A percentile compares a stretch with the other conserved stretches of the same genome.
Evolutionary conservation across 2,888 invertebrate genomes (phyloP).

Genomic region (Pristionchus exspectatus): DNA sequence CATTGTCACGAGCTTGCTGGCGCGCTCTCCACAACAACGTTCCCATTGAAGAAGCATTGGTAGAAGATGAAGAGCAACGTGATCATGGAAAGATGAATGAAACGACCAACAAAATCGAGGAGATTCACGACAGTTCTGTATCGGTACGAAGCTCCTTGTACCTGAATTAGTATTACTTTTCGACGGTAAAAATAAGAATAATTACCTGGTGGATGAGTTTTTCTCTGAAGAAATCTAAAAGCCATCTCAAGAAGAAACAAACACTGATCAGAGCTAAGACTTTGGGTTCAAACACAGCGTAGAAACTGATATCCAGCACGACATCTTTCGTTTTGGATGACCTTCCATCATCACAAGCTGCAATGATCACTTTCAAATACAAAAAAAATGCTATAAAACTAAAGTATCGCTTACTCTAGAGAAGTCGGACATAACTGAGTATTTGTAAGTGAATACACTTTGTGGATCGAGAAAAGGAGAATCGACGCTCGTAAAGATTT

Average conservation of each 20-base stretch:
- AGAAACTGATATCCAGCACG: background rate
- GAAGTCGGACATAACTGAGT: background rate
- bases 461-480: background rate
- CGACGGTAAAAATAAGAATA: background rate
- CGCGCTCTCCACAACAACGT: background rate
- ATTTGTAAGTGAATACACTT: background rate
- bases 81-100: background rate
- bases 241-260: background rate
- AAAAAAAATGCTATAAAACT: background rate
- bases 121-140: background rate
- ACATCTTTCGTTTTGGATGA: background rate
- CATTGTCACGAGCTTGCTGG: background rate
- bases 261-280: background rate
- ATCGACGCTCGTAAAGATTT: background rate
- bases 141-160: background rate
- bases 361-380: background rate
- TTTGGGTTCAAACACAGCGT: background rate
- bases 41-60: background rate
- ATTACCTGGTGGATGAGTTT: background rate
- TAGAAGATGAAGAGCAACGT: background rate
- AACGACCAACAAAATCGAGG: background rate
- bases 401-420: background rate
- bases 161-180: background rate
- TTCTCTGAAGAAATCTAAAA: background rate
- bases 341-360: slow-evolving; percentile 9